phyloP scores from a whole-genome alignment of 2,888 invertebrate genomes.

The Bimastos eiseni region DNA sequence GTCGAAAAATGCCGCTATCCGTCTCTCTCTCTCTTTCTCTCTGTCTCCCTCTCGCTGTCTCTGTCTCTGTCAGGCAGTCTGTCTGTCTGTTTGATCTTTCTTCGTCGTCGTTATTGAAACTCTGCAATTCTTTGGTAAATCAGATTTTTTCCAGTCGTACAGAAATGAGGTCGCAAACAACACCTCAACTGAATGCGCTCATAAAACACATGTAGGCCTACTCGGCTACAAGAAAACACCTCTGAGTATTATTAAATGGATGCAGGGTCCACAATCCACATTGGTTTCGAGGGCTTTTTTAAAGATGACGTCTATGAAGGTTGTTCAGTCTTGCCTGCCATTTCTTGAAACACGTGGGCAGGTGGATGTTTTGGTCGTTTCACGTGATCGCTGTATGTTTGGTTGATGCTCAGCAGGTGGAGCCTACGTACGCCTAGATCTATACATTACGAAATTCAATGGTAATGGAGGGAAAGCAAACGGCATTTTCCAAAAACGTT shows the following conservation, averaged over 20 bases:
- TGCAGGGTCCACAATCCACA: no score
- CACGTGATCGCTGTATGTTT: constrained; percentile 13
- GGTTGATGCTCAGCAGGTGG: not conserved
- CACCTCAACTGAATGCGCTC: not conserved
- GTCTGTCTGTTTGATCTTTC: no score
- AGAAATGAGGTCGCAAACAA: not conserved
- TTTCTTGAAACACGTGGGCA: not conserved
- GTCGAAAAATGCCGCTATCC: not conserved
- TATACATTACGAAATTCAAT: not conserved
- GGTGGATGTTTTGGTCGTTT: not conserved
- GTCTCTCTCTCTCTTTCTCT: not conserved
- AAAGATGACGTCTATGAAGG: not conserved
- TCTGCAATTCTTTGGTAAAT: not conserved
- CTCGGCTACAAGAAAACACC: not conserved
- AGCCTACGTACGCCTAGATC: not conserved
- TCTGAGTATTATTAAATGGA: not conserved
- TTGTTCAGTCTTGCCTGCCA: not conserved
- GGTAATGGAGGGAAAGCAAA: no score
- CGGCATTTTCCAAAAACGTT: not conserved
- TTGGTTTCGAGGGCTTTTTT: not conserved
- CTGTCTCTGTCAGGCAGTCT: no score
- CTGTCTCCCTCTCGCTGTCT: not conserved
- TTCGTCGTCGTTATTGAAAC: no score
- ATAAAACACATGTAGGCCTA: not conserved
- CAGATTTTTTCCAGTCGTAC: not conserved